These are phyloP conservation scores for Saccostrea echinata DNA, from an alignment of 1,140 invertebrate genomes.

Conservation along the genomic window DNA sequence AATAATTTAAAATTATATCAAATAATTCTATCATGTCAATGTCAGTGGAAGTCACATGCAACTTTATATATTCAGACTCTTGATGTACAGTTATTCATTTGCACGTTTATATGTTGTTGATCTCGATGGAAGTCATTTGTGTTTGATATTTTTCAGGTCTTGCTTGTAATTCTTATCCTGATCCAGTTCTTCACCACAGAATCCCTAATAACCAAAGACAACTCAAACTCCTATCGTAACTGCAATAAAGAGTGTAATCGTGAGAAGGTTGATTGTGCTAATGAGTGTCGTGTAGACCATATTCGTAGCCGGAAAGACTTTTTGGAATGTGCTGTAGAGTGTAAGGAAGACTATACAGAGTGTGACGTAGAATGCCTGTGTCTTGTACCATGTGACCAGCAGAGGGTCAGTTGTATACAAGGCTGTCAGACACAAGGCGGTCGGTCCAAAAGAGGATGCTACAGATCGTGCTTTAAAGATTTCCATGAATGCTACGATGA, in stretches of 20 bases:
- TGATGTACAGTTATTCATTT: too few relatives aligned
- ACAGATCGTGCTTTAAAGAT: neutral
- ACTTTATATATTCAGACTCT: too few relatives aligned
- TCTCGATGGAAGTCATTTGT: too few relatives aligned
- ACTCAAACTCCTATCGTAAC: neutral
- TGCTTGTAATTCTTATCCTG: neutral
- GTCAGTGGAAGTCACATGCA: too few relatives aligned
- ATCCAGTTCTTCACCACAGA: neutral
- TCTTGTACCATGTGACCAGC: neutral
- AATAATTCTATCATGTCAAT: too few relatives aligned
- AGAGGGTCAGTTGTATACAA: neutral
- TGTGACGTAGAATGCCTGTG: neutral
- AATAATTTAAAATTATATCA: too few relatives aligned
- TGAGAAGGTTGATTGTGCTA: neutral
- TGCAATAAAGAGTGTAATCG: neutral
- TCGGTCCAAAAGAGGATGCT: too few relatives aligned
- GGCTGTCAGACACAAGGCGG: too few relatives aligned
- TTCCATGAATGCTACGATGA: neutral
- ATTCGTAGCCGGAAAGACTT: neutral
- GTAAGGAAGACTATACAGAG: neutral
- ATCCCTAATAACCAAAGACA: neutral
- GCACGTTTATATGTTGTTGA: too few relatives aligned
- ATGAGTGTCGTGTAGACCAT: neutral
- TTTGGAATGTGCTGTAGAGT: neutral
- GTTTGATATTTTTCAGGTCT: neutral